Percentiles rank a stretch among this genome's conserved stretches.
Evolutionary conservation across 2,113 vertebrate species (phyloP).

Genomic region (Martes martes): DNA sequence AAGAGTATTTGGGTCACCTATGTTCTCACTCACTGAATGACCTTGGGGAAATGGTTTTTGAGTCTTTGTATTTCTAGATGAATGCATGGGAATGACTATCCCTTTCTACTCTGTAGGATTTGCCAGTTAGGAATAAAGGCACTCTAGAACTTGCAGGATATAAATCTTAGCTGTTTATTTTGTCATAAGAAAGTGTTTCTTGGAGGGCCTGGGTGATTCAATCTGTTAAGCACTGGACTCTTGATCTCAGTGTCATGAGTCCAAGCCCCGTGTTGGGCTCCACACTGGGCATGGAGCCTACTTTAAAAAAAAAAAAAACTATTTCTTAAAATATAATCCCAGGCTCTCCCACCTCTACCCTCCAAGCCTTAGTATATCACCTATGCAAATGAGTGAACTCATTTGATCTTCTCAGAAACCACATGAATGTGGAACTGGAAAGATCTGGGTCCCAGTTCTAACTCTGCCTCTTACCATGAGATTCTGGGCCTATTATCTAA

Average conservation of each 20-base stretch:
- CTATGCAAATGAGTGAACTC: not conserved
- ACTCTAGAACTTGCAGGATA: not conserved
- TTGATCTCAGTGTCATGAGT: too few species aligned
- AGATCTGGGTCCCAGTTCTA: not conserved
- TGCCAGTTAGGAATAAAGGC: slow-evolving; percentile 1
- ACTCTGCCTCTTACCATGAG: not conserved
- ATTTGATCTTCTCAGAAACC: slow-evolving; percentile 3
- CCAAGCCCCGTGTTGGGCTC: not conserved
- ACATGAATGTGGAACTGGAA: not conserved
- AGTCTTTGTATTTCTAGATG: not conserved
- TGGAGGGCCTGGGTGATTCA: not conserved
- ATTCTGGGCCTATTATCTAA: not conserved
- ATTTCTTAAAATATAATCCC: not conserved
- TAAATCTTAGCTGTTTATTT: slow-evolving; percentile 2
- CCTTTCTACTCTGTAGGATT: not conserved
- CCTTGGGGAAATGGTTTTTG: not conserved
- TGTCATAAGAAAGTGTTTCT: slow-evolving; percentile 9
- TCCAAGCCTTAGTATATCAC: not conserved
- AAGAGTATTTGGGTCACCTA: not conserved
- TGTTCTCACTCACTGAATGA: not conserved
- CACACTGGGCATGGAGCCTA: not conserved
- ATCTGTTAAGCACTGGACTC: not conserved
- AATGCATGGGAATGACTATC: not conserved
- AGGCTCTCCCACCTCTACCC: not conserved
- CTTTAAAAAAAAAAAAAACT: not conserved